These are phyloP conservation scores for Tenualosa thibaudeaui DNA, from an alignment of 2,797 vertebrate genomes.

Conservation along the genomic window DNA sequence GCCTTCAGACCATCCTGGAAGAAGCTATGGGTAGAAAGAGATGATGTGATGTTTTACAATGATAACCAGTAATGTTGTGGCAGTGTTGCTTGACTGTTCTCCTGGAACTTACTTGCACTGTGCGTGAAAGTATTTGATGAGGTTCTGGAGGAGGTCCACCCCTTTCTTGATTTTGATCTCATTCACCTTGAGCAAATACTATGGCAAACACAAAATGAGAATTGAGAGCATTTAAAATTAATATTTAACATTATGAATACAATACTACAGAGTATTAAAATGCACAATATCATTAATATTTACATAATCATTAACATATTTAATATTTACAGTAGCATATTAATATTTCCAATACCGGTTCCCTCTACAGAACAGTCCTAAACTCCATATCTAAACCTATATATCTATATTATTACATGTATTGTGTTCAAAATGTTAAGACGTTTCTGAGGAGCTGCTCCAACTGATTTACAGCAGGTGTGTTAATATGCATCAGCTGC, in stretches of 20 bases:
- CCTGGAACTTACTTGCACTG: constrained; percentile 95
- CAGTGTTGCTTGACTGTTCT: not conserved
- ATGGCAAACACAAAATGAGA: not conserved
- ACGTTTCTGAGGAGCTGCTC: no score
- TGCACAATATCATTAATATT: no score
- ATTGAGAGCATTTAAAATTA: no score
- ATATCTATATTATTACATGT: no score
- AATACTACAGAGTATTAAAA: no score
- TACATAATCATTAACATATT: no score
- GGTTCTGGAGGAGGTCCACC: constrained; percentile 96
- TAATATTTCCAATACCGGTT: no score
- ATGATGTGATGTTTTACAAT: not conserved
- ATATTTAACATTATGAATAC: not conserved
- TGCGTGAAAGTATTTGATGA: constrained; percentile 98
- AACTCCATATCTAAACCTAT: no score
- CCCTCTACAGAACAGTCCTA: no score
- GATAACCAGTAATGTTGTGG: not conserved
- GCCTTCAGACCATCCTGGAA: constrained; percentile 98
- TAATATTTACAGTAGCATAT: no score
- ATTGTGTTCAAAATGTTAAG: no score
- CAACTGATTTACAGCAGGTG: no score
- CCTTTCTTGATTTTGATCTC: constrained; percentile 99
- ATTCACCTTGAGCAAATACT: constrained; percentile 99
- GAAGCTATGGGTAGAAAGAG: constrained; percentile 76
- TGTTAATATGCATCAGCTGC: not conserved